phyloP scores from a whole-genome alignment of 2,113 vertebrate genomes.

The Lamprologus lemairii region DNA sequence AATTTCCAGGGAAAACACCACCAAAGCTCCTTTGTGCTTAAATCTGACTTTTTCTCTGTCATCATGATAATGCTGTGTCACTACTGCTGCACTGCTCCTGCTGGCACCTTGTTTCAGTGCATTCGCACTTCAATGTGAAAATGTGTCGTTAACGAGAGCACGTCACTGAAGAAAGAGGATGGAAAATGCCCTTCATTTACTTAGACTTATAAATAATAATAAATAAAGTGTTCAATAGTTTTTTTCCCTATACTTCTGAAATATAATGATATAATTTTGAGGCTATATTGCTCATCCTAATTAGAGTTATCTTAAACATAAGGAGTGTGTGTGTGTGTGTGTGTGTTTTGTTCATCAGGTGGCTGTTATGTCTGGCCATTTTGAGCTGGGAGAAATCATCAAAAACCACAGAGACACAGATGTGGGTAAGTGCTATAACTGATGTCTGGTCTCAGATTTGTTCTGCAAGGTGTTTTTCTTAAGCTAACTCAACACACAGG shows the following conservation, averaged over 20 bases:
- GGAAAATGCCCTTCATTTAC: not conserved
- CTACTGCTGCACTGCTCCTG: not conserved
- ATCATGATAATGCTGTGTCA: not conserved
- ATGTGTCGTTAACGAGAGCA: not conserved
- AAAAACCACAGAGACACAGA: slow-evolving; percentile 85
- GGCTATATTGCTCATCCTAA: not conserved
- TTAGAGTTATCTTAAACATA: not conserved
- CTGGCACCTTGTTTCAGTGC: not conserved
- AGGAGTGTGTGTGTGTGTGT: not conserved
- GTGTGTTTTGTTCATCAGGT: slow-evolving; percentile 65
- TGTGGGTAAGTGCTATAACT: slow-evolving; percentile 72
- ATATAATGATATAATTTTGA: not conserved
- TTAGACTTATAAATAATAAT: not conserved
- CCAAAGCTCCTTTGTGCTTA: not conserved
- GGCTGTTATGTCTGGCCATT: slow-evolving; percentile 88
- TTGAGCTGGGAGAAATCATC: slow-evolving; percentile 88
- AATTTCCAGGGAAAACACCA: not conserved
- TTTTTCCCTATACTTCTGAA: not conserved
- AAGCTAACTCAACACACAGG: not conserved
- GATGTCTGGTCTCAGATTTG: not conserved
- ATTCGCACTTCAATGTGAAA: not conserved
- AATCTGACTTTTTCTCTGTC: not conserved
- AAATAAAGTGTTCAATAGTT: not conserved
- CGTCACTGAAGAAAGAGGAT: accelerated
- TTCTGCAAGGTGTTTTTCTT: not conserved